These are phyloP conservation scores for Tuta absoluta DNA, from an alignment of 2,888 invertebrate species.

Conservation along the genomic window DNA sequence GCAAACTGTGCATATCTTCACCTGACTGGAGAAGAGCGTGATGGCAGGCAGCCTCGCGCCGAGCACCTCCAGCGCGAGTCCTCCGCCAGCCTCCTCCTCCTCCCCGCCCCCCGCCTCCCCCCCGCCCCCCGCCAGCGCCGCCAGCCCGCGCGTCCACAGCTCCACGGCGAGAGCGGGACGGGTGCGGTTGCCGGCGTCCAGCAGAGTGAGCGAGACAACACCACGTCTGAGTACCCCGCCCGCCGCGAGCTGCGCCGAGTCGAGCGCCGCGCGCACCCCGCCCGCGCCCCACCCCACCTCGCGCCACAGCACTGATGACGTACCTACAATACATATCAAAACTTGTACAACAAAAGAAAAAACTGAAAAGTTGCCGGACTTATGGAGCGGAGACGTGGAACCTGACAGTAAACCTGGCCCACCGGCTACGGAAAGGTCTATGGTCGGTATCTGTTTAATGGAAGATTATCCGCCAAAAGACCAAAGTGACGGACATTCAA, in stretches of 20 bases:
- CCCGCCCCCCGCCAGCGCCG: conserved; percentile 44
- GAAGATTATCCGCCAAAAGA: too few relatives aligned
- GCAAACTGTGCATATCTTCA: conserved; percentile 17
- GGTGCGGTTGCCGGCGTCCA: conserved; percentile 28
- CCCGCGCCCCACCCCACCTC: conserved; percentile 48
- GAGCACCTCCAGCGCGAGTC: conserved; percentile 51
- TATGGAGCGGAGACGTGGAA: too few relatives aligned
- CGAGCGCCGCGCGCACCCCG: conserved; percentile 50
- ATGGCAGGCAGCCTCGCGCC: conserved; percentile 51
- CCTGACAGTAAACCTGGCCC: too few relatives aligned
- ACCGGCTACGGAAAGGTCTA: too few relatives aligned
- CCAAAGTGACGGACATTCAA: too few relatives aligned
- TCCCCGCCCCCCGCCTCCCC: conserved; percentile 34
- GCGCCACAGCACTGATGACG: conserved; percentile 52
- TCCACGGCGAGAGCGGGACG: conserved; percentile 42
- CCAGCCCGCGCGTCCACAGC: conserved; percentile 51
- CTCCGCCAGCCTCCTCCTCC: conserved; percentile 39
- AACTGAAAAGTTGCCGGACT: too few relatives aligned
- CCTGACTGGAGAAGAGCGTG: conserved; percentile 47
- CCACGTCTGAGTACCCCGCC: conserved; percentile 59
- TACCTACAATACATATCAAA: neutral
- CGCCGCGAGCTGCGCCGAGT: conserved; percentile 57
- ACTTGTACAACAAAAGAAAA: too few relatives aligned
- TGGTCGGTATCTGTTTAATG: too few relatives aligned
- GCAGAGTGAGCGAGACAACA: conserved; percentile 45